phyloP scores from a whole-genome alignment of 2,113 vertebrate genomes.

The Laticauda laticaudata region DNA sequence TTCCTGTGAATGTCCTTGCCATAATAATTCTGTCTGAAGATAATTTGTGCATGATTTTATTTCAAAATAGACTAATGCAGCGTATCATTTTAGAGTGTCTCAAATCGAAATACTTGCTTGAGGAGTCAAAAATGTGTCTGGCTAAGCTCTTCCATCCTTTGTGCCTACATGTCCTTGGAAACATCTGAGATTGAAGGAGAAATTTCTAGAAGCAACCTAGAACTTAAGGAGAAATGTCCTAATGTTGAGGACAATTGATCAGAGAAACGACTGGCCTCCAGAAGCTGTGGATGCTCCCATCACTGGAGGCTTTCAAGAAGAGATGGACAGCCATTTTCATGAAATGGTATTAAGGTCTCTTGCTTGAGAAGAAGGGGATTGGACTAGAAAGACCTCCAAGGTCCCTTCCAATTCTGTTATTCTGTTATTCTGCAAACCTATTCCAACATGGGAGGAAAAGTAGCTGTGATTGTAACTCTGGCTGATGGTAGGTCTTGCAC shows the following conservation, averaged over 20 bases:
- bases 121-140: neutral
- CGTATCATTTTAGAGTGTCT: neutral
- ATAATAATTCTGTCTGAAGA: neutral
- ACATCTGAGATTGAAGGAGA: neutral
- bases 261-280: neutral
- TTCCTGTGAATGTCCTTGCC: neutral
- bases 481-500: neutral
- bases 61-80: neutral
- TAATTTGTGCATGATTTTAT: neutral
- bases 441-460: neutral
- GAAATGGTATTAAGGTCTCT: neutral
- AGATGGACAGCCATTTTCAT: neutral
- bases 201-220: neutral
- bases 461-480: neutral
- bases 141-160: neutral
- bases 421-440: neutral
- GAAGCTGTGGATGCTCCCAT: neutral
- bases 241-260: neutral
- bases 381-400: neutral
- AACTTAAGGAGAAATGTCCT: neutral
- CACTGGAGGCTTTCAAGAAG: neutral
- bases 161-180: neutral
- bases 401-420: neutral
- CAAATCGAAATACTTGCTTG: neutral
- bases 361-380: neutral